These are phyloP conservation scores for Sussaba pulchella DNA, from an alignment of 2,888 invertebrate genomes.

Conservation along the genomic window DNA sequence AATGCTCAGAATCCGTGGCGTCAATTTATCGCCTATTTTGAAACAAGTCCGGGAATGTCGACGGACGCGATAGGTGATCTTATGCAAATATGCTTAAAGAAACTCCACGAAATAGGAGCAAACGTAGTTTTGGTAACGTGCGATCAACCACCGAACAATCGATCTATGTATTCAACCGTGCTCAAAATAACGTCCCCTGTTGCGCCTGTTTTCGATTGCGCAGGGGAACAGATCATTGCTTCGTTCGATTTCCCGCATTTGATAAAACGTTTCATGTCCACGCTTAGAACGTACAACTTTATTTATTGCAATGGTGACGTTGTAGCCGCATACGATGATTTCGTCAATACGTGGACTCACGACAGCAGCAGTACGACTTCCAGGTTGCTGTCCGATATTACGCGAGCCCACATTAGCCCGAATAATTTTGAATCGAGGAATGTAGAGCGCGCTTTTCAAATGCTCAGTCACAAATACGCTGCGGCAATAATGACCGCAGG, in stretches of 20 bases:
- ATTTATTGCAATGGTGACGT: conserved; percentile 50
- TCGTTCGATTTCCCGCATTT: conserved; percentile 57
- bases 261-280: conserved; percentile 56
- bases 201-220: conserved; percentile 10
- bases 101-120: conserved; percentile 24
- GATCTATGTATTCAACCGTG: not conserved
- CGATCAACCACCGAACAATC: conserved; percentile 39
- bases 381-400: conserved; percentile 56
- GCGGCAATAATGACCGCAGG: conserved; percentile 58
- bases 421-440: conserved; percentile 62
- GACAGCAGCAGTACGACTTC: conserved; percentile 30
- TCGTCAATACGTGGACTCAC: conserved; percentile 49
- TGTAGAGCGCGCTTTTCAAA: conserved; percentile 64
- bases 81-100: not conserved
- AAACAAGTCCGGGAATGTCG: conserved; percentile 34
- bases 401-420: conserved; percentile 47
- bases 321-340: conserved; percentile 47
- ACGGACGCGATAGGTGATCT: not conserved
- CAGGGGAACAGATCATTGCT: conserved; percentile 29
- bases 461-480: conserved; percentile 50
- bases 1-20: conserved; percentile 62
- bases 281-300: conserved; percentile 15
- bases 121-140: conserved; percentile 38
- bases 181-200: not conserved
- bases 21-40: conserved; percentile 56